A percentile compares a stretch with the other conserved stretches of the same genome.
Conservation (phyloP, 1,140 invertebrate species). For the Potamilus streckersoni region DNA sequence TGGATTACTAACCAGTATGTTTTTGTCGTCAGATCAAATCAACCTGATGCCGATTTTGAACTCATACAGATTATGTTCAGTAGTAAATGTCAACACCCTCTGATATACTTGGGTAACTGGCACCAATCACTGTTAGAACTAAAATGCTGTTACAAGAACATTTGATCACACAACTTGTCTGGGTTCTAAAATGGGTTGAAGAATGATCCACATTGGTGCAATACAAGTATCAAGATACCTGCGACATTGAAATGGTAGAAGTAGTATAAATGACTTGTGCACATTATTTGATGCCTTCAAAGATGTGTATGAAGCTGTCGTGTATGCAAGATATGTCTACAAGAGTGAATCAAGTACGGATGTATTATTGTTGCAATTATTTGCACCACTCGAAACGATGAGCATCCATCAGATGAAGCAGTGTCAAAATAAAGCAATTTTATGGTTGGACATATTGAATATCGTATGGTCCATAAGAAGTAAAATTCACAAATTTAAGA, state of each 20-base stretch:
- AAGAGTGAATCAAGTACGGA: background rate
- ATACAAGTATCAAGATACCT: conserved; percentile 3
- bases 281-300: conserved; percentile 4
- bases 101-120: conserved; percentile 8
- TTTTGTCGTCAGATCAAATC: conserved; percentile 5
- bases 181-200: background rate
- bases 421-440: conserved; percentile 1
- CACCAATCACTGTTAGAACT: conserved; percentile 2
- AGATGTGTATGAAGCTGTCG: conserved; percentile 1
- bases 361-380: background rate
- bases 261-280: background rate
- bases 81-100: background rate
- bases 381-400: background rate
- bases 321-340: conserved; percentile 2
- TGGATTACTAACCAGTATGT: conserved; percentile 19
- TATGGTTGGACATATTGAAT: conserved; percentile 10
- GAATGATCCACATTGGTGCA: background rate
- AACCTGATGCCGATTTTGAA: background rate
- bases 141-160: conserved; percentile 1
- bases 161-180: conserved; percentile 1
- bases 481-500: background rate
- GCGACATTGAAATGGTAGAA: background rate
- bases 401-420: background rate
- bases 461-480: background rate
- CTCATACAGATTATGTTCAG: background rate